Conservation (phyloP, 2,113 vertebrate species). For the Mionectes macconnelli region DNA sequence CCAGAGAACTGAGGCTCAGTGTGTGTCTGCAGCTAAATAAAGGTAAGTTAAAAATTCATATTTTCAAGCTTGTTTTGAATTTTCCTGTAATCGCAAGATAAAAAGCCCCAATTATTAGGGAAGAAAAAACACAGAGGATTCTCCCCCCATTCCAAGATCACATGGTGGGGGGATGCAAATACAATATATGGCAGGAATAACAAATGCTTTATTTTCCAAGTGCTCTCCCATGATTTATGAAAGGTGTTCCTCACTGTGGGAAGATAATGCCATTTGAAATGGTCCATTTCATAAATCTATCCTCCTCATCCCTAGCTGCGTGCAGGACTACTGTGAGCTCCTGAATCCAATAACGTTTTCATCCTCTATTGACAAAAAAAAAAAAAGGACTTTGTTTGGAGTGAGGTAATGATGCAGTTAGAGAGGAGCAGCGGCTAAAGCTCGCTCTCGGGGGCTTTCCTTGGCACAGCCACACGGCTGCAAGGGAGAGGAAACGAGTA, state of each 20-base stretch:
- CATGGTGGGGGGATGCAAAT: slow-evolving; percentile 57
- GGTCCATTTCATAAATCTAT: slow-evolving; percentile 92
- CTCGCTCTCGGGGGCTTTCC: slow-evolving; percentile 73
- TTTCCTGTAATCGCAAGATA: background rate
- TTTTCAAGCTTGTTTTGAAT: background rate
- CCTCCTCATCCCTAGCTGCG: slow-evolving; percentile 71
- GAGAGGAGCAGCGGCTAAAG: slow-evolving; percentile 70
- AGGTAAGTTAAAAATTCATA: background rate
- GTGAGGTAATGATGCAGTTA: slow-evolving; percentile 80
- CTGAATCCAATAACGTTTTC: slow-evolving; percentile 85
- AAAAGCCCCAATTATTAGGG: background rate
- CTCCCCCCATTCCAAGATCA: background rate
- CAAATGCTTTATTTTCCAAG: slow-evolving; percentile 76
- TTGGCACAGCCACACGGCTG: slow-evolving; percentile 73
- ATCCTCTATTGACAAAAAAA: slow-evolving; percentile 81
- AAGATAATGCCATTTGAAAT: slow-evolving; percentile 90
- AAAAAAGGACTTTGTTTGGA: slow-evolving; percentile 73
- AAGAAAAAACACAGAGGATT: background rate
- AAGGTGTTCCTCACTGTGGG: slow-evolving; percentile 84
- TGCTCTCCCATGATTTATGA: slow-evolving; percentile 83
- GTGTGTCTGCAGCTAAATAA: background rate
- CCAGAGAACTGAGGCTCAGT: background rate
- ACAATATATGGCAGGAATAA: slow-evolving; percentile 67
- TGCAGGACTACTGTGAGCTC: slow-evolving; percentile 73
- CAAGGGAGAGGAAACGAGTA: slow-evolving; percentile 68